phyloP scores from a whole-genome alignment of 2,113 vertebrate genomes.

The Lipophrys pholis region DNA sequence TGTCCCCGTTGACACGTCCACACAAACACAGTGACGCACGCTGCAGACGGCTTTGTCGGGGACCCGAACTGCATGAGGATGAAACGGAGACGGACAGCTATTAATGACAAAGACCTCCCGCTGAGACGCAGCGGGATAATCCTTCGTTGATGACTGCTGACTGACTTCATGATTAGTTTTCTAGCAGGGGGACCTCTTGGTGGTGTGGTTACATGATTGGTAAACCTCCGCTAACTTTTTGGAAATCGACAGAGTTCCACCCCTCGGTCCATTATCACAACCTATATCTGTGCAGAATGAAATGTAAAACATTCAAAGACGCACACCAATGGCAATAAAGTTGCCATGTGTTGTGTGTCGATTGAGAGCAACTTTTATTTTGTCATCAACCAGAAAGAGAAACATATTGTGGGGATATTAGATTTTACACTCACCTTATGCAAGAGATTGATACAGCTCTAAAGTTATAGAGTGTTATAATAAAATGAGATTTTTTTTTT shows the following conservation, averaged over 20 bases:
- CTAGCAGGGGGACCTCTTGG: background rate
- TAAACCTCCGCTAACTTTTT: background rate
- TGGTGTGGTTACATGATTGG: background rate
- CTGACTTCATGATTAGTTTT: constrained; percentile 15
- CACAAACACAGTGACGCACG: constrained; percentile 20
- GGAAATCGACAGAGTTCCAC: background rate
- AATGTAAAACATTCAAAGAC: no score
- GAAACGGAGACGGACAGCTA: constrained; percentile 60
- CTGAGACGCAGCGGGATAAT: constrained; percentile 42
- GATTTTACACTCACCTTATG: no score
- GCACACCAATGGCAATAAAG: no score
- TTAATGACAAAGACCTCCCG: constrained; percentile 57
- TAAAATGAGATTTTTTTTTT: constrained; percentile 28
- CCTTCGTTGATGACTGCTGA: constrained; percentile 21
- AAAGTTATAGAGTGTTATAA: constrained; percentile 8
- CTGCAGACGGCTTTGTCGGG: constrained; percentile 46
- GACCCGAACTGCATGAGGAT: constrained; percentile 32
- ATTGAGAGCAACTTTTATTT: no score
- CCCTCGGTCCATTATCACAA: background rate
- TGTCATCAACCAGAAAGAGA: no score
- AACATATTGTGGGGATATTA: no score
- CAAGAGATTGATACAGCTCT: background rate
- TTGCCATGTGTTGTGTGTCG: no score
- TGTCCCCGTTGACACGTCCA: constrained; percentile 32
- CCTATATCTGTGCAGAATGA: background rate